Percentiles rank a stretch among this genome's conserved stretches.
These are phyloP conservation scores for Microctenopoma lineatum DNA, from an alignment of 2,797 vertebrate genomes.

Conservation along the genomic window DNA sequence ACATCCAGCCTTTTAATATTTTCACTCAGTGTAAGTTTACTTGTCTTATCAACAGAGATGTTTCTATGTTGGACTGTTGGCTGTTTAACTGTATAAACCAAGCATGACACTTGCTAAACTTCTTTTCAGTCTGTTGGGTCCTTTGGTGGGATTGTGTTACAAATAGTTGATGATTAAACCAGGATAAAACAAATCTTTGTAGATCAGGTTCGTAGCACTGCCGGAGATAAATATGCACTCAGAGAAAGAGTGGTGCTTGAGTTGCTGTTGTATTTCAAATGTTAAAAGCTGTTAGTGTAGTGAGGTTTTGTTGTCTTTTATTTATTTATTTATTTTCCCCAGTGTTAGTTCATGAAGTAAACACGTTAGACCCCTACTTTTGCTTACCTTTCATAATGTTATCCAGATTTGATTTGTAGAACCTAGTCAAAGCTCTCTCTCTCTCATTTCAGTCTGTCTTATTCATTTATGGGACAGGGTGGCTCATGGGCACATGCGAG, in stretches of 20 bases:
- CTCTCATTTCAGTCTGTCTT: background rate
- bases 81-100: background rate
- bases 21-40: background rate
- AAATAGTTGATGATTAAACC: constrained; percentile 50
- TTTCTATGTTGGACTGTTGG: background rate
- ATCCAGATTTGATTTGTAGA: background rate
- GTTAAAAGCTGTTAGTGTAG: background rate
- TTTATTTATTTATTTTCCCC: background rate
- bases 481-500: background rate
- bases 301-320: background rate
- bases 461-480: constrained; percentile 14
- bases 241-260: constrained; percentile 7
- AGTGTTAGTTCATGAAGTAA: background rate
- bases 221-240: background rate
- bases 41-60: background rate
- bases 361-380: background rate
- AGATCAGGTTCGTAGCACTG: constrained; percentile 30
- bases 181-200: constrained; percentile 31
- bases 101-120: background rate
- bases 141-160: constrained; percentile 28
- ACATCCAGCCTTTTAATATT: background rate
- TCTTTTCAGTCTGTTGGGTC: constrained; percentile 17
- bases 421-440: background rate
- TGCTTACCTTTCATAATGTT: constrained; percentile 2
- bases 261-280: background rate